A percentile compares a stretch with the other conserved stretches of the same genome.
Conservation (phyloP, 1,140 invertebrate species). For the Nautilus pompilius region DNA sequence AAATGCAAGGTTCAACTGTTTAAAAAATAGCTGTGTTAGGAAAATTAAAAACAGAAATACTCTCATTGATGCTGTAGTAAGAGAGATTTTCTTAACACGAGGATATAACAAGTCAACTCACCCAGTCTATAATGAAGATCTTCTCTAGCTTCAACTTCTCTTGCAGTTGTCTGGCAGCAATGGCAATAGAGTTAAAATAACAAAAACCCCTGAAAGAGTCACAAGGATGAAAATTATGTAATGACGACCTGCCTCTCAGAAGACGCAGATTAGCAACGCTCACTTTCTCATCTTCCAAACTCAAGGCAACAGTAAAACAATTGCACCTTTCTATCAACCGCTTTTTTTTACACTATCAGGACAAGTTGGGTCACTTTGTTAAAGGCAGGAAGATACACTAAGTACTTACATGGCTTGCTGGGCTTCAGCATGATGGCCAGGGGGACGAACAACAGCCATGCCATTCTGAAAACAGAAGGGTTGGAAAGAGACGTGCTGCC, state of each 20-base stretch:
- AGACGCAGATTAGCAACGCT: too few relatives aligned
- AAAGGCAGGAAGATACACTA: background rate
- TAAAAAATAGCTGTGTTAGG: too few relatives aligned
- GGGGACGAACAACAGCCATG: slow-evolving; percentile 95
- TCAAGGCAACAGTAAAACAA: too few relatives aligned
- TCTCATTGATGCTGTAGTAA: too few relatives aligned
- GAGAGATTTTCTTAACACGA: too few relatives aligned
- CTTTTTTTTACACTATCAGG: too few relatives aligned
- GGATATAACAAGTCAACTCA: slow-evolving; percentile 57
- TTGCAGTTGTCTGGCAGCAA: slow-evolving; percentile 86
- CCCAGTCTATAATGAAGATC: slow-evolving; percentile 96
- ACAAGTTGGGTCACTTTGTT: background rate
- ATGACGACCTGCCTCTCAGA: too few relatives aligned
- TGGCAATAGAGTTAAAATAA: slow-evolving; percentile 99
- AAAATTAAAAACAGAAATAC: too few relatives aligned
- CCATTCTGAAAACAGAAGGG: slow-evolving; percentile 66
- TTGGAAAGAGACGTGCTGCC: background rate
- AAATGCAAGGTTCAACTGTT: too few relatives aligned
- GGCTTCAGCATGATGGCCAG: slow-evolving; percentile 96
- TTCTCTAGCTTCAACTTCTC: slow-evolving; percentile 79
- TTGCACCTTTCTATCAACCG: too few relatives aligned
- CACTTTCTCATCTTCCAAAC: too few relatives aligned
- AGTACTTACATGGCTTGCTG: slow-evolving; percentile 82
- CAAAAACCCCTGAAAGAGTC: slow-evolving; percentile 80
- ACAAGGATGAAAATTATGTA: too few relatives aligned